phyloP scores from a whole-genome alignment of 2,888 invertebrate species.

The Formica aserva region DNA sequence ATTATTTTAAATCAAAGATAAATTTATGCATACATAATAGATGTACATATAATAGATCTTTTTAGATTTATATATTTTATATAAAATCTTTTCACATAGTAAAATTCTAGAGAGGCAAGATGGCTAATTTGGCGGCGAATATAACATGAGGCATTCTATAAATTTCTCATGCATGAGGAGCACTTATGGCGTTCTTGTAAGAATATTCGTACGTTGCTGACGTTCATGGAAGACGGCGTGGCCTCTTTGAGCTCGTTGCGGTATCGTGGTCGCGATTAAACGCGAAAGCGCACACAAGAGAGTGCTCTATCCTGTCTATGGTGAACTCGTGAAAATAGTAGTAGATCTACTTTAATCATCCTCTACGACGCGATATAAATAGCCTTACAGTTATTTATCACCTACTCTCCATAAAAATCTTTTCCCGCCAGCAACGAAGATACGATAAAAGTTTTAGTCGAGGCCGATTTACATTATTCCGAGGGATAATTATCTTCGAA shows the following conservation, averaged over 20 bases:
- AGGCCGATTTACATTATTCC: slow-evolving; percentile 14
- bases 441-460: not conserved
- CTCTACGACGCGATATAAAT: slow-evolving; percentile 57
- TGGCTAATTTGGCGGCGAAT: not conserved
- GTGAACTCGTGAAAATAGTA: slow-evolving; percentile 24
- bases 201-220: slow-evolving; percentile 41
- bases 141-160: slow-evolving; percentile 24
- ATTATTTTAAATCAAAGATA: not conserved
- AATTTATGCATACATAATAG: no score
- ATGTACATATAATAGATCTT: not conserved
- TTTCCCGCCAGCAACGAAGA: not conserved
- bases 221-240: slow-evolving; percentile 29
- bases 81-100: not conserved
- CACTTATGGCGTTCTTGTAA: slow-evolving; percentile 28
- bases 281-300: slow-evolving; percentile 29
- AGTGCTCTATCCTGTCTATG: slow-evolving; percentile 24
- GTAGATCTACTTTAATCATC: slow-evolving; percentile 60
- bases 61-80: not conserved
- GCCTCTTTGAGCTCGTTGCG: slow-evolving; percentile 23
- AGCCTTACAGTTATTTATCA: slow-evolving; percentile 52
- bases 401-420: slow-evolving; percentile 39
- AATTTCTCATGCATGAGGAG: slow-evolving; percentile 2
- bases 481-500: not conserved
- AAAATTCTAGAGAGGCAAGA: not conserved
- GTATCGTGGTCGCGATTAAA: slow-evolving; percentile 23